These are phyloP conservation scores for Riptortus pedestris DNA, from an alignment of 1,140 invertebrate genomes.

Conservation along the genomic window DNA sequence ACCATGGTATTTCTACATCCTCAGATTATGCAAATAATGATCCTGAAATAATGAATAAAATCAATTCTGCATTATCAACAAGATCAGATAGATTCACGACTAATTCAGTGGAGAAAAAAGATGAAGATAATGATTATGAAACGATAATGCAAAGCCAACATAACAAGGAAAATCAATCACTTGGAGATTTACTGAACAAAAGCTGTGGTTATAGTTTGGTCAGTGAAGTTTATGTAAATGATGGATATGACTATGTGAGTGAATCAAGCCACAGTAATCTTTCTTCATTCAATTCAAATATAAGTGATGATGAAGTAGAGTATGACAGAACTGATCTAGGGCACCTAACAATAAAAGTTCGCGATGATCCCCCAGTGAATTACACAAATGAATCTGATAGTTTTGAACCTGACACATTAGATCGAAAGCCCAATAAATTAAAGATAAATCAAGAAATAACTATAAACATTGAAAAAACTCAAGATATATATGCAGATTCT, in stretches of 20 bases:
- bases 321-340: slow-evolving; percentile 52
- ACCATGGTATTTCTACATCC: slow-evolving; percentile 40
- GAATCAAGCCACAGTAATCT: slow-evolving; percentile 44
- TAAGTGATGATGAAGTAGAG: slow-evolving; percentile 30
- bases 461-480: slow-evolving; percentile 31
- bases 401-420: slow-evolving; percentile 73
- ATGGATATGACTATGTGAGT: slow-evolving; percentile 56
- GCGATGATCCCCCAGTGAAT: slow-evolving; percentile 58
- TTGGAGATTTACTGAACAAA: slow-evolving; percentile 43
- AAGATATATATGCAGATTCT: slow-evolving; percentile 40
- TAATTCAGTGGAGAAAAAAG: neutral
- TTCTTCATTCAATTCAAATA: slow-evolving; percentile 24
- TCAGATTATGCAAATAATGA: slow-evolving; percentile 38
- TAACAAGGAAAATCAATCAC: slow-evolving; percentile 35
- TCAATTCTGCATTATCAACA: slow-evolving; percentile 12
- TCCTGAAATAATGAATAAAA: slow-evolving; percentile 18
- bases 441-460: slow-evolving; percentile 38
- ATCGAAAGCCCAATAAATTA: slow-evolving; percentile 61
- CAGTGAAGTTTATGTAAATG: slow-evolving; percentile 66
- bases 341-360: slow-evolving; percentile 65
- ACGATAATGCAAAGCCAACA: slow-evolving; percentile 32
- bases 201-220: slow-evolving; percentile 53
- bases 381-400: slow-evolving; percentile 55
- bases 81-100: neutral
- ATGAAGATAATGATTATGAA: slow-evolving; percentile 36